Evolutionary conservation across 2,888 invertebrate genomes (phyloP), one percentile per base, ranked within the genome.

Genomic region (Ectemnius lituratus): DNA sequence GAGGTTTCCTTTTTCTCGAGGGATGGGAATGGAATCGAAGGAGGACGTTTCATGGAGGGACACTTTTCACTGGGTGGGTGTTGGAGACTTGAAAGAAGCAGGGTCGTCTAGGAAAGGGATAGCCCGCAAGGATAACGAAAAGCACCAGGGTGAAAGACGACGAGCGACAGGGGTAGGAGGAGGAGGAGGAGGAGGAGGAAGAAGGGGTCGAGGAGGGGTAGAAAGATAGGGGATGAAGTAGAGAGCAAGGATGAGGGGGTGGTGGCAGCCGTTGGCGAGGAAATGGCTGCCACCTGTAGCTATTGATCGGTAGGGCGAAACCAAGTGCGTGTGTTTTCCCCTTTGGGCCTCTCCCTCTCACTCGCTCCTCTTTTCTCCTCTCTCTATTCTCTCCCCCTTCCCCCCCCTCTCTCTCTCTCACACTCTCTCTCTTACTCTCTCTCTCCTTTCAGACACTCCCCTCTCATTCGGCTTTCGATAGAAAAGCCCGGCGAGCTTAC

Each of bases 261-360:
- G 69, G 75, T 68, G 78, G 70, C 75, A 70, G 81, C 84, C 82
- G 86, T 86, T 84, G 85, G 89, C 87, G 88, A 87, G 89, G 89
- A 89, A 90, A 90, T 90, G 90, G 90, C 89, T 90, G 89, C 90
- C 90, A 90, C 90, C 90, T 90, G 90, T 90, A 90, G 90, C 90
- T 90, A 90, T 90, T 90, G 90, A 90, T 90, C 90, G 89, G 88
- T 81, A 87, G 87, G 85, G 84, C 86, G 85, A 88, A 86, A 84
- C 84, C 78, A 64, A 79, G 76, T 81, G 68, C 70, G 79, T 76
- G 73, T 78, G 76, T 79, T 76, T 73, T 73, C 74, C 70, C 71
- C 58, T 57, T 47, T 66, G 47, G 20, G 59, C 37, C 62, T 13
- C 57, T 14, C 13, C 13, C 67, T 52, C 62, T 47, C 18, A 11